A percentile compares a stretch with the other conserved stretches of the same genome.
phyloP scores from a whole-genome alignment of 2,797 vertebrate species.

The Clarias pachynema region DNA sequence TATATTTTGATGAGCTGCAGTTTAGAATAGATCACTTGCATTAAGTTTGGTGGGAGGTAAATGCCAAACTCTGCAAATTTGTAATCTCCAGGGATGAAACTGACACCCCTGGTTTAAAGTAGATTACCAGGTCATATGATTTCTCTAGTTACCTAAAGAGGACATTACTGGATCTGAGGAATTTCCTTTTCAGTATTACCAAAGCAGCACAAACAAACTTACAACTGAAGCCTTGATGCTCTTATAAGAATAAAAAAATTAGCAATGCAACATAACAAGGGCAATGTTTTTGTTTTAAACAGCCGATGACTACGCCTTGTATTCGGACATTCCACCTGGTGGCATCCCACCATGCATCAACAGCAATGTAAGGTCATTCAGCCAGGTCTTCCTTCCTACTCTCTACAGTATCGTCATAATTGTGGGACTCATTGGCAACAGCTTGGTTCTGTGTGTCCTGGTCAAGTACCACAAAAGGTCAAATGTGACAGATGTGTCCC shows the following conservation, averaged over 20 bases:
- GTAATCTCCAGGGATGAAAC: too few relatives aligned
- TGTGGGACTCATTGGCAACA: constrained; percentile 82
- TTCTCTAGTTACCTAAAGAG: background rate
- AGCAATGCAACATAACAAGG: background rate
- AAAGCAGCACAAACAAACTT: too few relatives aligned
- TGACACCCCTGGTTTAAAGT: background rate
- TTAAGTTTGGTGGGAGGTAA: background rate
- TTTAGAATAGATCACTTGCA: too few relatives aligned
- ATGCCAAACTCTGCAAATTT: background rate
- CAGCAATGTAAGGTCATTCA: constrained; percentile 62
- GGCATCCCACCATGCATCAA: constrained; percentile 57
- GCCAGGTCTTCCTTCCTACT: constrained; percentile 74
- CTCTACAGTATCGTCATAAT: constrained; percentile 86
- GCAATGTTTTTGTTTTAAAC: background rate
- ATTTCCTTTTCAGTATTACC: background rate
- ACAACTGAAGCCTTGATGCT: background rate
- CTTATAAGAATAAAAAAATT: background rate
- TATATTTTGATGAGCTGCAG: too few relatives aligned
- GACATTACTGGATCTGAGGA: too few relatives aligned
- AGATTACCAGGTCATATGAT: background rate
- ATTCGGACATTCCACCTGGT: accelerated
- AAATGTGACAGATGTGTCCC: constrained; percentile 86
- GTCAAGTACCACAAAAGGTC: constrained; percentile 77
- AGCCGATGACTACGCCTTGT: background rate
- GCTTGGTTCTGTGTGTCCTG: constrained; percentile 82